Evolutionary conservation across 2,888 invertebrate species (phyloP).

Genomic region (Anoncus sp.): DNA sequence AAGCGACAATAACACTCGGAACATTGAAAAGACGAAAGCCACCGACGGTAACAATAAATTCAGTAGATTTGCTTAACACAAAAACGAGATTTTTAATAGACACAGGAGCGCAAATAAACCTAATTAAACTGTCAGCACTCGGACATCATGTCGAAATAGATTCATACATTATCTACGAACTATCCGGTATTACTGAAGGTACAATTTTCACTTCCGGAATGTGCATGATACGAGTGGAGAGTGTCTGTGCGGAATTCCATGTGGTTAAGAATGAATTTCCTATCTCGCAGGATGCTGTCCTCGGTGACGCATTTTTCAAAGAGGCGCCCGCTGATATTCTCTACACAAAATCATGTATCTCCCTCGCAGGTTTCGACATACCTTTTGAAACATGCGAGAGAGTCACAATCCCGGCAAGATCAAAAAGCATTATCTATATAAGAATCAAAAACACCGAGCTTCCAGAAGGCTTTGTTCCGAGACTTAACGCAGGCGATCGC

Average conservation of each 20-base stretch:
- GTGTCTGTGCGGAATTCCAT: constrained; percentile 19
- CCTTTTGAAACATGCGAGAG: constrained; percentile 35
- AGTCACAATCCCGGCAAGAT: constrained; percentile 13
- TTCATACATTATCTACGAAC: too few species aligned
- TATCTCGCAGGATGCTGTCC: constrained; percentile 22
- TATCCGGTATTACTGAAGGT: too few species aligned
- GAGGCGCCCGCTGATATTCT: constrained; percentile 26
- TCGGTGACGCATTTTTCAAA: constrained; percentile 20
- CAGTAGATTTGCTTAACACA: too few species aligned
- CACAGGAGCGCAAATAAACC: too few species aligned
- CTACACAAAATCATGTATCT: constrained; percentile 23
- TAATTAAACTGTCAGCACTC: too few species aligned
- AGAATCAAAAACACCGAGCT: constrained; percentile 8
- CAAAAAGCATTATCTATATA: not conserved
- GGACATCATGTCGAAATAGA: too few species aligned
- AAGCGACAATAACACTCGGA: too few species aligned
- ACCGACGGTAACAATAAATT: too few species aligned
- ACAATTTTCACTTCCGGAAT: constrained; percentile 7
- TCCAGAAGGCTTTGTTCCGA: constrained; percentile 12
- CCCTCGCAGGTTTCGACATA: constrained; percentile 9
- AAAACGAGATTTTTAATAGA: too few species aligned
- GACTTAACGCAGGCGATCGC: constrained; percentile 7
- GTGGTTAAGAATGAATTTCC: constrained; percentile 8
- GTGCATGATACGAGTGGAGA: too few species aligned
- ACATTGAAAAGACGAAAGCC: too few species aligned